Base-by-base conservation (phyloP, 1,140 invertebrate genomes). In the Drosophila littoralis region DNA sequence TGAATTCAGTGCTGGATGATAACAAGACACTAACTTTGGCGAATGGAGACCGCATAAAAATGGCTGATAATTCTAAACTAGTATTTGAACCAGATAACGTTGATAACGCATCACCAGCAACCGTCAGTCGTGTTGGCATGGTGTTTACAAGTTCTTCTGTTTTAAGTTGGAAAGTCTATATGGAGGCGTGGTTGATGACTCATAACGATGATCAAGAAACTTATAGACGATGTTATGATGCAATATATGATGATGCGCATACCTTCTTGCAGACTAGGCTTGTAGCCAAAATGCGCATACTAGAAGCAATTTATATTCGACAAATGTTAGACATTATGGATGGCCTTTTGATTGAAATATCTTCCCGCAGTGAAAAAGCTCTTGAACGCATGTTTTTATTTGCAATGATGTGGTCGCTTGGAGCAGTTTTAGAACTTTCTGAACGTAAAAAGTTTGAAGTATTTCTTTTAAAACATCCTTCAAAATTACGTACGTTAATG, bases 51-150 rank as follows among this genome's bases (percentile, higher is more conserved):
- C 94, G 97, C 15, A 97, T 98, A 81, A 95, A 96, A 28, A 98
- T 98, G 97, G 95, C 97, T 1, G 92, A 96, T 5, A 97, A 96
- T 90, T 96, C 96, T 71, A 98, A 99, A 93, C 94, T 98, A 54
- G 96, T 98, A 33, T 98, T 98, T 92, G 97, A 98, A 90, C 97
- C 97, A 0, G 96, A 98, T 85, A 98, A 98, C 92, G 96, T 98
- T 10, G 97, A 98, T 85, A 98, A 98, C 92, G 98, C 97, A 2
- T 98, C 97, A 0, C 98, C 98, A 3, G 97, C 98, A 8, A 98
- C 97, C 4, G 96, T 98, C 42, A 98, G 97, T 28, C 93, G 97
- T 32, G 97, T 98, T 94, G 97, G 97, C 35, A 98, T 98, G 97
- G 97, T 98, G 6, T 98, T 97, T 92, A 95, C 98, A 90, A 97